phyloP scores from a whole-genome alignment of 2,797 vertebrate species.

The Emydoidea blandingii region DNA sequence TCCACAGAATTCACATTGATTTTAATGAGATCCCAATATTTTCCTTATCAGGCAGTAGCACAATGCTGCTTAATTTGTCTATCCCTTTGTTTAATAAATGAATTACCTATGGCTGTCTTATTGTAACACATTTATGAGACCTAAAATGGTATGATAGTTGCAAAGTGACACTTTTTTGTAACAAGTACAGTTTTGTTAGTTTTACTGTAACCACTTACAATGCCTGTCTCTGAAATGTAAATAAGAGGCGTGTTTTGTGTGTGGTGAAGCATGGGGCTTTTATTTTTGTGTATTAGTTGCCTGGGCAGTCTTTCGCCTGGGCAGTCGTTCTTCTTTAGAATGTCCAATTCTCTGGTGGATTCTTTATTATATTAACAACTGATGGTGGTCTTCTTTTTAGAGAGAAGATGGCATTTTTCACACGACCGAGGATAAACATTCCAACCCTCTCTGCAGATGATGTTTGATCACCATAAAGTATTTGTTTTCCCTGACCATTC shows the following conservation, averaged over 20 bases:
- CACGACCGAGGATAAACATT: slow-evolving; percentile 91
- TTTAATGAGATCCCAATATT: background rate
- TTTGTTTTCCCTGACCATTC: slow-evolving; percentile 73
- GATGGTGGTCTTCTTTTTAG: slow-evolving; percentile 75
- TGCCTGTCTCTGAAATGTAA: background rate
- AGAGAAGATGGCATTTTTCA: slow-evolving; percentile 99
- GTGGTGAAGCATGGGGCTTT: background rate
- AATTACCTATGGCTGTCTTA: slow-evolving; percentile 14
- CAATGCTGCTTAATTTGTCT: slow-evolving; percentile 2
- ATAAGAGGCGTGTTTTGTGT: background rate
- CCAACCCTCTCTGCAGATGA: slow-evolving; percentile 92
- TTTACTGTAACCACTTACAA: background rate
- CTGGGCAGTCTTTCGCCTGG: background rate
- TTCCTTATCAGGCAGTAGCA: background rate
- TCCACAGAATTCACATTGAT: background rate
- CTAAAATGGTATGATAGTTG: background rate
- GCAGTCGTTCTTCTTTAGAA: background rate
- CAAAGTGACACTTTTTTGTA: background rate
- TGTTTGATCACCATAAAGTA: slow-evolving; percentile 90
- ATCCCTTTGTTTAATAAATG: slow-evolving; percentile 43
- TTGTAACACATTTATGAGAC: background rate
- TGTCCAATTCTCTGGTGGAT: background rate
- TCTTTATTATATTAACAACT: slow-evolving; percentile 20
- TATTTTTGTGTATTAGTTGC: background rate
- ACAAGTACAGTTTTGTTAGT: background rate